Conservation (phyloP, 2,113 vertebrate genomes). For the Cynoglossus semilaevis region DNA sequence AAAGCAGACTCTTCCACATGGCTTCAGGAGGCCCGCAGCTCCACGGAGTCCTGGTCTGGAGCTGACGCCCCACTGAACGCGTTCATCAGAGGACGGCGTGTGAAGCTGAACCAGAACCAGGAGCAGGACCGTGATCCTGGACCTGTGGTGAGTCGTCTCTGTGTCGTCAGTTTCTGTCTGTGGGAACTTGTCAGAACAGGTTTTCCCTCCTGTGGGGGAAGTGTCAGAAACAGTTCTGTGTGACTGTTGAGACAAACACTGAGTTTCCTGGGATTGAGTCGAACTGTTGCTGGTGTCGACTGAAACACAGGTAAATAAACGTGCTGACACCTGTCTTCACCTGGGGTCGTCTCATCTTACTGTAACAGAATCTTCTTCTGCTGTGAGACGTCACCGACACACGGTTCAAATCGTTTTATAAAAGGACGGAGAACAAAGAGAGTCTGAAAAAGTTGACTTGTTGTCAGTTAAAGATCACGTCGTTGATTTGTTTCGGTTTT, state of each 20-base stretch:
- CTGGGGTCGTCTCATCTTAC: too few relatives aligned
- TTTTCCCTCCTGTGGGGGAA: conserved; percentile 44
- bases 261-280: too few relatives aligned
- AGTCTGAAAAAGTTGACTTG: too few relatives aligned
- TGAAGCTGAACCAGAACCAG: conserved; percentile 37
- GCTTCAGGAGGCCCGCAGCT: neutral
- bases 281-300: too few relatives aligned
- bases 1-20: conserved; percentile 34
- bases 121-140: neutral
- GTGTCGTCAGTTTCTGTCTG: conserved; percentile 13
- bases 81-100: neutral
- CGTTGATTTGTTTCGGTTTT: too few relatives aligned
- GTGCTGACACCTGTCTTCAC: too few relatives aligned
- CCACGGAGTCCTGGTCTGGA: neutral
- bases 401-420: too few relatives aligned
- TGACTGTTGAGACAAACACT: neutral
- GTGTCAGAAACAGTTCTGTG: conserved; percentile 18
- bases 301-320: too few relatives aligned
- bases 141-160: neutral
- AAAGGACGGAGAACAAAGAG: too few relatives aligned
- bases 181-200: conserved; percentile 41
- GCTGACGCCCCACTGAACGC: neutral
- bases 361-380: too few relatives aligned
- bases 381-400: too few relatives aligned
- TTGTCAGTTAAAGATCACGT: too few relatives aligned